Base-by-base conservation (phyloP, 1,140 invertebrate genomes). In the Euglossa dilemma region DNA sequence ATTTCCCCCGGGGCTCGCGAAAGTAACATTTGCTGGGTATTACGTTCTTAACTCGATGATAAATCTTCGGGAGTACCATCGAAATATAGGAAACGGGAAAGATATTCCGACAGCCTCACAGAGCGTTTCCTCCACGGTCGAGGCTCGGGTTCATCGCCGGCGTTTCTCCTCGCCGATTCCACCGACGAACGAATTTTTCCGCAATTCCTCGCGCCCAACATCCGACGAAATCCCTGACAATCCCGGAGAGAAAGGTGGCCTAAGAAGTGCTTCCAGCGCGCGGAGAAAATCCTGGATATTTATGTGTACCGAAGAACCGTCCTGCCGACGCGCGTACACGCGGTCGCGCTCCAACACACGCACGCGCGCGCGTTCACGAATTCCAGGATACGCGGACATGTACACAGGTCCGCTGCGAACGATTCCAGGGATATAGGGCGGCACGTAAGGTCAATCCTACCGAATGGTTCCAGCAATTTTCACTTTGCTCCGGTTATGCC, bases 381-480 rank as follows among this genome's bases (percentile, higher is more conserved):
- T 63, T 61, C 69, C 66, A 54, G 63, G 80, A 79, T 52, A 67
- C 67, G 57, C 18, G 47, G 54, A 66, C 54, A 36, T 52, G 61
- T 73, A 50, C 72, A 82, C 45, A 59, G 57, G 56, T 74, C 54
- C 59, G 25, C 61, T 28, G 78, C 45, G 66, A 88, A 86, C 67
- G 54, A 72, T 77, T 74, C 61, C 52, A 54, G 67, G 69, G 66
- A 85, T 82, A 70, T 72, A 87, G 85, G 63, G 50, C 63, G 80
- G 70, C 88, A 89, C 86, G 83, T 89, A 85, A 90, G 87, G 89
- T 91, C 87, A 90, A 91, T 92, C 85, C 85, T 87, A 52, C 75
- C 59, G 73, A 91, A 92, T 90, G 85, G 89, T 85, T 86, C 80
- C 80, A 90, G 88, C 91, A 91, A 92, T 92, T 91, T 92, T 91